Percentiles rank a stretch among this genome's conserved stretches.
These are phyloP conservation scores for Poecilia wingei DNA, from an alignment of 2,797 vertebrate genomes.

Conservation along the genomic window DNA sequence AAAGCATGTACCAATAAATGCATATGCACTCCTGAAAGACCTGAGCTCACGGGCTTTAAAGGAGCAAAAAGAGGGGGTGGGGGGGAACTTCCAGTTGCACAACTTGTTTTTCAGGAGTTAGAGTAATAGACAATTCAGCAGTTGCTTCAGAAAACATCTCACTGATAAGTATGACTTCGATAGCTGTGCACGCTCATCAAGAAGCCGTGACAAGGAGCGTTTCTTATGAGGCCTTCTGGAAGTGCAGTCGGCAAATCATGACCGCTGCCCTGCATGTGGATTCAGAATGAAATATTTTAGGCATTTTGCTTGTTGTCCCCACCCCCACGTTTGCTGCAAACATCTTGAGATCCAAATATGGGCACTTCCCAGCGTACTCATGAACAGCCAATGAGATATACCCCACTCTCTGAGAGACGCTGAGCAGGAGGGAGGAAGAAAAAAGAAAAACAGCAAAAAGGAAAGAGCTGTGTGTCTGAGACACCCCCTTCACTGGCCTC, in stretches of 20 bases:
- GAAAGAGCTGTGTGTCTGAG: conserved; percentile 44
- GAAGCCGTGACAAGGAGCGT: conserved; percentile 14
- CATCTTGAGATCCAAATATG: conserved; percentile 71
- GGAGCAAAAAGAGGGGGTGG: conserved; percentile 58
- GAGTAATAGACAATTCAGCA: conserved; percentile 60
- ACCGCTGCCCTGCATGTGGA: conserved; percentile 36
- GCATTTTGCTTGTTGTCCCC: conserved; percentile 60
- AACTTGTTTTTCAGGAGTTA: conserved; percentile 72
- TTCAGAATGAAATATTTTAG: conserved; percentile 62
- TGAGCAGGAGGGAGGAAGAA: neutral
- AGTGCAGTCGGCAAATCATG: conserved; percentile 24
- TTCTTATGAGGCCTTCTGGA: conserved; percentile 33
- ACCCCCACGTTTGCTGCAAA: conserved; percentile 42
- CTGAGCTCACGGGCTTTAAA: conserved; percentile 66
- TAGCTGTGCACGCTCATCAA: conserved; percentile 29
- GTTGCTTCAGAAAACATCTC: conserved; percentile 61
- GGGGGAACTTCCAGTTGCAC: conserved; percentile 70
- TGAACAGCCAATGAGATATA: conserved; percentile 61
- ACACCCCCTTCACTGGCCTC: conserved; percentile 59
- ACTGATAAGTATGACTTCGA: conserved; percentile 53
- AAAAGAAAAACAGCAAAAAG: conserved; percentile 31
- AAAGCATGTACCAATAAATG: conserved; percentile 13
- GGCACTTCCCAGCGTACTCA: conserved; percentile 69
- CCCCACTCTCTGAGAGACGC: conserved; percentile 36
- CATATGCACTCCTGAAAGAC: conserved; percentile 38